Evolutionary conservation across 2,888 invertebrate species (phyloP).

Genomic region (Tipula unca): DNA sequence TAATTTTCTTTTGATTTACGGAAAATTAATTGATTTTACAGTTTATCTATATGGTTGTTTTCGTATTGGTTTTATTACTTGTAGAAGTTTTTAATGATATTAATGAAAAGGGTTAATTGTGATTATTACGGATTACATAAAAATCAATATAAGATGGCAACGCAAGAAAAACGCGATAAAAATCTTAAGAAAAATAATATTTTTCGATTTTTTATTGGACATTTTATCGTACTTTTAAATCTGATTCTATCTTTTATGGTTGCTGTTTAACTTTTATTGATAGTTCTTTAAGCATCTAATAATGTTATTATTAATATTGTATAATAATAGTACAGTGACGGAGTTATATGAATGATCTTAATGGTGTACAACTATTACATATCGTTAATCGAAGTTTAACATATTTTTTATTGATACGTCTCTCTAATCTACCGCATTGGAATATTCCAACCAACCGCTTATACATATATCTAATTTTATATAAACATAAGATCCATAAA

Average conservation of each 20-base stretch:
- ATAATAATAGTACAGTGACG: neutral
- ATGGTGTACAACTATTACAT: neutral
- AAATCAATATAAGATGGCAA: neutral
- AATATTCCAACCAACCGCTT: neutral
- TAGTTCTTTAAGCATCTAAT: neutral
- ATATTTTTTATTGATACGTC: neutral
- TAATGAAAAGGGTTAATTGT: neutral
- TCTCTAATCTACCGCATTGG: neutral
- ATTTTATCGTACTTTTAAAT: neutral
- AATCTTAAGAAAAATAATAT: neutral
- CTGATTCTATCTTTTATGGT: neutral
- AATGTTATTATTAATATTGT: constrained; percentile 14
- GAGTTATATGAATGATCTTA: neutral
- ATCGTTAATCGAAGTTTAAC: neutral
- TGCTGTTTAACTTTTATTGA: neutral
- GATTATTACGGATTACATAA: neutral
- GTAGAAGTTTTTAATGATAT: neutral
- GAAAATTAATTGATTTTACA: neutral
- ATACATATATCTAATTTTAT: neutral
- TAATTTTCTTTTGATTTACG: neutral
- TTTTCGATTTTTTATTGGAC: neutral
- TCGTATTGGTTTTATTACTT: neutral
- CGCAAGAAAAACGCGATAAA: neutral
- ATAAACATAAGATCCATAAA: neutral
- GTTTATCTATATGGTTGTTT: neutral